Conservation (phyloP, 2,888 invertebrate species). For the Autographa pulchrina region DNA sequence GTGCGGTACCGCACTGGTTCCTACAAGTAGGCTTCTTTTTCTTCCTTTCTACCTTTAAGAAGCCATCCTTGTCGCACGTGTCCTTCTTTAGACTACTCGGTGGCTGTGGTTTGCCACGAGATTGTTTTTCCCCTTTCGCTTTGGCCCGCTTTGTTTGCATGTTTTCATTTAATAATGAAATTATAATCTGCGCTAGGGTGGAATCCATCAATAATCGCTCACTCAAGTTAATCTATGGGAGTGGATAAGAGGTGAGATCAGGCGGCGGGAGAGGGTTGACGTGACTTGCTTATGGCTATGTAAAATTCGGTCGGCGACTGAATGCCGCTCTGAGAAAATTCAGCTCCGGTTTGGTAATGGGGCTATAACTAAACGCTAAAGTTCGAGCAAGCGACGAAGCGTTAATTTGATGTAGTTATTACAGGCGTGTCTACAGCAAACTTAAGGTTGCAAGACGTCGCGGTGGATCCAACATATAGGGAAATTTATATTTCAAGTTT, state of each 20-base stretch:
- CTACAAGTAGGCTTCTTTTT: too few species aligned
- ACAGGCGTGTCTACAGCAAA: slow-evolving; percentile 14
- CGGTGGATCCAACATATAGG: slow-evolving; percentile 12
- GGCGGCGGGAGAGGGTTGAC: slow-evolving; percentile 25
- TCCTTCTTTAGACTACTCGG: too few species aligned
- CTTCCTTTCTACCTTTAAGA: too few species aligned
- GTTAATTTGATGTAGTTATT: slow-evolving; percentile 23
- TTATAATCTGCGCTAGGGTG: slow-evolving; percentile 22
- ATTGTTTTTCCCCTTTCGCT: too few species aligned
- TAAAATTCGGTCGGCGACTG: slow-evolving; percentile 21
- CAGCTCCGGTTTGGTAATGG: slow-evolving; percentile 8
- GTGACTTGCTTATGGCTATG: slow-evolving; percentile 27
- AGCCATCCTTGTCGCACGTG: too few species aligned
- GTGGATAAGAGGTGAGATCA: slow-evolving; percentile 34
- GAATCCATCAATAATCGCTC: slow-evolving; percentile 38
- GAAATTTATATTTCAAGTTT: slow-evolving; percentile 33
- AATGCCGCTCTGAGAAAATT: slow-evolving; percentile 21
- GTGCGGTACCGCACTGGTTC: too few species aligned
- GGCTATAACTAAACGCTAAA: slow-evolving; percentile 20
- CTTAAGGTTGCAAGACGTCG: slow-evolving; percentile 7
- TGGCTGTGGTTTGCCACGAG: too few species aligned
- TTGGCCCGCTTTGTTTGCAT: too few species aligned
- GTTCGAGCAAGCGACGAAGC: slow-evolving; percentile 12
- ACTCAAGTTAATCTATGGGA: slow-evolving; percentile 39
- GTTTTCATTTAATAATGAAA: slow-evolving; percentile 24